Evolutionary conservation across 2,888 invertebrate genomes (phyloP).

Genomic region (Vannuccia rotundouncinata): DNA sequence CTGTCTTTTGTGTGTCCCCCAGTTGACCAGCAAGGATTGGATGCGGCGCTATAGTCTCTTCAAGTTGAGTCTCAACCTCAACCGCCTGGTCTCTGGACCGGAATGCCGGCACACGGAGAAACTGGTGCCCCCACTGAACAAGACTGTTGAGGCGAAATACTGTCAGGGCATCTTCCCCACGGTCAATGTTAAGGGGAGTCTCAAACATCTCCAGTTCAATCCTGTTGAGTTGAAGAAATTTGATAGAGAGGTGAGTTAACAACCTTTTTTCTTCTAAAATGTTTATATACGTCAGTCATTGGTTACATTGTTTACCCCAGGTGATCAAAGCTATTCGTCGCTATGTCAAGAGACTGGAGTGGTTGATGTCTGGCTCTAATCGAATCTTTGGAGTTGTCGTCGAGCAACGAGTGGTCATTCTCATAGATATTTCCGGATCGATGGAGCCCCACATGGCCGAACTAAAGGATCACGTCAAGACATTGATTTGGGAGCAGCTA

Average conservation of each 20-base stretch:
- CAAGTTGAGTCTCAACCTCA: slow-evolving; percentile 53
- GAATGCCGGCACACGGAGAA: slow-evolving; percentile 54
- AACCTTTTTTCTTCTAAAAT: neutral
- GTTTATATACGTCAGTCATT: too few species aligned
- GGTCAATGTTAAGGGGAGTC: slow-evolving; percentile 54
- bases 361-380: slow-evolving; percentile 55
- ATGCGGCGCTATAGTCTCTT: slow-evolving; percentile 51
- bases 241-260: slow-evolving; percentile 43
- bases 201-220: slow-evolving; percentile 54
- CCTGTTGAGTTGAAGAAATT: slow-evolving; percentile 54
- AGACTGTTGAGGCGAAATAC: slow-evolving; percentile 53
- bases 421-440: slow-evolving; percentile 56
- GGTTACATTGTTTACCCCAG: slow-evolving; percentile 43
- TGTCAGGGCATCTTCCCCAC: slow-evolving; percentile 55
- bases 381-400: slow-evolving; percentile 54
- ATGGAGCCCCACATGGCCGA: slow-evolving; percentile 55
- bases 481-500: slow-evolving; percentile 56
- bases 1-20: neutral
- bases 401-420: slow-evolving; percentile 50
- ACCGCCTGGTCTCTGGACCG: slow-evolving; percentile 52
- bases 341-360: slow-evolving; percentile 54
- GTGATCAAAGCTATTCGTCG: slow-evolving; percentile 49
- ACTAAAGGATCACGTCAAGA: slow-evolving; percentile 53
- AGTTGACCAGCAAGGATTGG: slow-evolving; percentile 46
- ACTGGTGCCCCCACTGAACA: slow-evolving; percentile 48